phyloP scores from a whole-genome alignment of 2,888 invertebrate species.

The Cinara cedri region DNA sequence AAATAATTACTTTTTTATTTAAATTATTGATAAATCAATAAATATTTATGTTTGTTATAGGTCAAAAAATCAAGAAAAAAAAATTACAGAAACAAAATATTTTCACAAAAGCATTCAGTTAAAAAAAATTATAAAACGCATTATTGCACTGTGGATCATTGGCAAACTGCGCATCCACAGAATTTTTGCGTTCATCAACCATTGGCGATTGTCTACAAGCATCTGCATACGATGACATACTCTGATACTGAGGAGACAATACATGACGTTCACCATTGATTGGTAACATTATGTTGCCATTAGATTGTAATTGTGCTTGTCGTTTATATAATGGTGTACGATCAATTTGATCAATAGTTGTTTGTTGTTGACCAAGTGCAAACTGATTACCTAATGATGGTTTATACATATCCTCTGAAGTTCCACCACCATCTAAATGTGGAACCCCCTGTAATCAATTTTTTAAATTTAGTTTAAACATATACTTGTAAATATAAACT shows the following conservation, averaged over 20 bases:
- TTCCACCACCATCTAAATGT: conserved; percentile 42
- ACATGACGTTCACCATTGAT: conserved; percentile 45
- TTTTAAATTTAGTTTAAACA: neutral
- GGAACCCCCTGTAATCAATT: conserved; percentile 13
- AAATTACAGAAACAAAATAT: conserved; percentile 23
- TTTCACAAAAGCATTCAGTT: conserved; percentile 29
- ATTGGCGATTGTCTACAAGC: conserved; percentile 53
- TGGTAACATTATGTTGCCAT: conserved; percentile 46
- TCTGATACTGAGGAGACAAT: conserved; percentile 45
- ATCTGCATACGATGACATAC: conserved; percentile 51
- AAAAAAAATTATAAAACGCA: conserved; percentile 50
- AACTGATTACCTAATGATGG: conserved; percentile 42
- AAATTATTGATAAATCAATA: conserved; percentile 12
- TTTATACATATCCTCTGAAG: conserved; percentile 46
- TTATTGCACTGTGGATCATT: conserved; percentile 51
- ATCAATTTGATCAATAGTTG: conserved; percentile 46
- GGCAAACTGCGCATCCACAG: conserved; percentile 27
- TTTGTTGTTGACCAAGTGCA: conserved; percentile 28
- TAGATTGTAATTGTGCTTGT: conserved; percentile 45
- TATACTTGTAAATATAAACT: conserved; percentile 1
- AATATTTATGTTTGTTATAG: conserved; percentile 3
- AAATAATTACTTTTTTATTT: conserved; percentile 22
- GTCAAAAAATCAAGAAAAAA: conserved; percentile 28
- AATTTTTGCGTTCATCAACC: conserved; percentile 49
- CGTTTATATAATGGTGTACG: conserved; percentile 49